Conservation (phyloP, 2,113 vertebrate genomes). For the Psilopogon haemacephalus region DNA sequence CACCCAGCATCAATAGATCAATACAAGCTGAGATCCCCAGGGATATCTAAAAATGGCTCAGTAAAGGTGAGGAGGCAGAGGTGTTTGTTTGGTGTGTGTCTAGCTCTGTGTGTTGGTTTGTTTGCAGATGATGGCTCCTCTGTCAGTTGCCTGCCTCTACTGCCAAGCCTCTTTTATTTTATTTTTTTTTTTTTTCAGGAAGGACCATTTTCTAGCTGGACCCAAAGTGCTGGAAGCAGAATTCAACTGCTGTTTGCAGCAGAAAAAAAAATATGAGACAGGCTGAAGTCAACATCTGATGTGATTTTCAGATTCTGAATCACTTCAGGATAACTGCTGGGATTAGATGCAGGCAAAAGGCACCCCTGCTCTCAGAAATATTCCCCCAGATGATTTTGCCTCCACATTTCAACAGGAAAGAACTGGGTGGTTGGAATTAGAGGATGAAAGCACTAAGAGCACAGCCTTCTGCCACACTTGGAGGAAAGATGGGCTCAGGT, state of each 20-base stretch:
- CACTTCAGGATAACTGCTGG: neutral
- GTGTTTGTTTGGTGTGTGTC: neutral
- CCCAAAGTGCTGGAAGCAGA: neutral
- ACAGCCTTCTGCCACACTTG: neutral
- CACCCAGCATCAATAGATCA: neutral
- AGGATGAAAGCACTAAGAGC: neutral
- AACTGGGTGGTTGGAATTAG: neutral
- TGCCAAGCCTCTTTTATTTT: neutral
- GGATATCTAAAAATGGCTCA: rapidly evolving
- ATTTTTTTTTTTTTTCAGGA: neutral
- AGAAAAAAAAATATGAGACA: neutral
- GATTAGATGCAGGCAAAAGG: neutral
- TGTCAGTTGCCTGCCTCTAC: neutral
- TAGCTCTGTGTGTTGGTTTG: neutral
- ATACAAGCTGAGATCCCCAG: neutral
- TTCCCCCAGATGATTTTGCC: neutral
- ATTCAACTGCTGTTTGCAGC: neutral
- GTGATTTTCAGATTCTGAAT: neutral
- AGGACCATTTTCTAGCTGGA: neutral
- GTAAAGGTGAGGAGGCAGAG: neutral
- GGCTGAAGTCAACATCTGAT: neutral
- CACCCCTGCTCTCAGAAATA: neutral
- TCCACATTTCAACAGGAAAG: neutral
- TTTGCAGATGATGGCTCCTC: neutral
- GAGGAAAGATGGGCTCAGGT: neutral